Evolutionary conservation across 2,888 invertebrate genomes (phyloP).

Genomic region (Napeogenes sylphis): DNA sequence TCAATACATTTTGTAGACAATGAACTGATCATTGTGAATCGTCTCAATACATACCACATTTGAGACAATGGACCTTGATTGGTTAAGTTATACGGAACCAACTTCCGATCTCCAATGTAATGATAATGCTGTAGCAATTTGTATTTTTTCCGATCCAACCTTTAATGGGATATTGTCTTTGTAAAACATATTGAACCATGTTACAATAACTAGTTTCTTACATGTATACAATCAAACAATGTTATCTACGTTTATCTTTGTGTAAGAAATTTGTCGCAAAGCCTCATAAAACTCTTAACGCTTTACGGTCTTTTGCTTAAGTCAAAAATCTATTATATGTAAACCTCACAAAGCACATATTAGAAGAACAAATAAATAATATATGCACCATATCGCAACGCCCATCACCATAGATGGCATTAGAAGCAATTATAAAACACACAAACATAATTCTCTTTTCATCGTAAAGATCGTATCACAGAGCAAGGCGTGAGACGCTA

Average conservation of each 20-base stretch:
- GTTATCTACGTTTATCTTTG: too few relatives aligned
- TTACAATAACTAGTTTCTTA: too few relatives aligned
- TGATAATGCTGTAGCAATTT: constrained; percentile 54
- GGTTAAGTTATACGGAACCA: constrained; percentile 68
- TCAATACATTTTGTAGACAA: constrained; percentile 25
- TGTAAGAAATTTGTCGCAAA: too few relatives aligned
- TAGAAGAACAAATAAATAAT: constrained; percentile 34
- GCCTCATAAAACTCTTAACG: too few relatives aligned
- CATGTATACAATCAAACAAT: too few relatives aligned
- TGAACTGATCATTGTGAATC: constrained; percentile 35
- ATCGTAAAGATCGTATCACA: constrained; percentile 36
- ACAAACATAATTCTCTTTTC: constrained; percentile 52
- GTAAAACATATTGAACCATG: too few relatives aligned
- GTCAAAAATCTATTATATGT: too few relatives aligned
- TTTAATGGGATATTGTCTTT: too few relatives aligned
- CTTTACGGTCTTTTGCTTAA: too few relatives aligned
- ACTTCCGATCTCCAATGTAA: constrained; percentile 65
- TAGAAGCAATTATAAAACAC: constrained; percentile 60
- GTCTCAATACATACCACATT: constrained; percentile 47
- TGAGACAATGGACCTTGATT: constrained; percentile 68
- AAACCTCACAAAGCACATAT: too few relatives aligned
- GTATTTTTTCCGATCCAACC: constrained; percentile 45
- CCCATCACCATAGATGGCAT: constrained; percentile 53
- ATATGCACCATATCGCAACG: constrained; percentile 43
- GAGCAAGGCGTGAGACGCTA: constrained; percentile 50